Conservation (phyloP, 2,797 vertebrate genomes). For the Artibeus lituratus region DNA sequence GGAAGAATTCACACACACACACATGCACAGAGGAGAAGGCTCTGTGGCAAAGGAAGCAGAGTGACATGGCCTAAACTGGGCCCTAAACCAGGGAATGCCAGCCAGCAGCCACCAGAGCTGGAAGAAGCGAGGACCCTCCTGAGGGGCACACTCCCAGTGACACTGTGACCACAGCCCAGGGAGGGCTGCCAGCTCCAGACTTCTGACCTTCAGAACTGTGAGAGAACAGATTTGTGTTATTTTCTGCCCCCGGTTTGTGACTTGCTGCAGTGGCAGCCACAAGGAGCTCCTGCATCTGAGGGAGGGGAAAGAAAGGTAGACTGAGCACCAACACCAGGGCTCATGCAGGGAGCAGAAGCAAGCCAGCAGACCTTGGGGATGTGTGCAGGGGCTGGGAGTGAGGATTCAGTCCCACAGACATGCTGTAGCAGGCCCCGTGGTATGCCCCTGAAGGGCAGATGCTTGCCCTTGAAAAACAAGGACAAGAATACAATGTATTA, state of each 20-base stretch:
- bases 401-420: background rate
- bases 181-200: too few species aligned
- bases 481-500: background rate
- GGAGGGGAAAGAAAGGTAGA: background rate
- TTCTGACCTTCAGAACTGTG: background rate
- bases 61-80: background rate
- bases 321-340: too few species aligned
- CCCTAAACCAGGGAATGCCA: background rate
- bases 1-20: background rate
- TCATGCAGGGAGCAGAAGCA: background rate
- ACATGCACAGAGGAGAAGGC: background rate
- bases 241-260: background rate
- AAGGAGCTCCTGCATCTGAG: background rate
- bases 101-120: background rate
- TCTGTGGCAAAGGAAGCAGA: background rate
- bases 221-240: background rate
- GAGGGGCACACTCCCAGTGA: background rate
- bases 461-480: background rate
- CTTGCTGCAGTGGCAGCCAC: background rate
- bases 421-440: background rate
- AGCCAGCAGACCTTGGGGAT: background rate
- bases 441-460: rapidly evolving
- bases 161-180: background rate
- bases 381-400: rapidly evolving
- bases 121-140: background rate